phyloP scores from a whole-genome alignment of 2,888 invertebrate species.

The Saturnia japonica region DNA sequence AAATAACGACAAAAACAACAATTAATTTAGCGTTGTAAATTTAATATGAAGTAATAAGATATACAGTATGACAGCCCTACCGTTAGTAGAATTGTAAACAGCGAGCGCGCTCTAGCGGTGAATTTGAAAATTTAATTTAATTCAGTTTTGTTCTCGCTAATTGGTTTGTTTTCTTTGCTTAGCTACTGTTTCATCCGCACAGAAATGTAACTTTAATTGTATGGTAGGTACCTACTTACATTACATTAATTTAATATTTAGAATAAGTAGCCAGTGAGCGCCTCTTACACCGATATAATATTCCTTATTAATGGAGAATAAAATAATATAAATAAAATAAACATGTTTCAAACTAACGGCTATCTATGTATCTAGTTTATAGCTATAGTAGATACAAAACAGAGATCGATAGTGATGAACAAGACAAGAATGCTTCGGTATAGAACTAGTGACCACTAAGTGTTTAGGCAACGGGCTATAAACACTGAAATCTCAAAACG shows the following conservation, averaged over 20 bases:
- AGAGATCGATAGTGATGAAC: too few species aligned
- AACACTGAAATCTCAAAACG: too few species aligned
- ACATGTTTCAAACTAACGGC: too few species aligned
- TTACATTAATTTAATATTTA: not conserved
- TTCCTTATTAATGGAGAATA: too few species aligned
- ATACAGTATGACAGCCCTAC: slow-evolving; percentile 47
- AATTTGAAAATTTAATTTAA: slow-evolving; percentile 80
- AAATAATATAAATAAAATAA: too few species aligned
- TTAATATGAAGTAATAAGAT: not conserved
- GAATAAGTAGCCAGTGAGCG: not conserved
- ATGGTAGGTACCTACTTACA: not conserved
- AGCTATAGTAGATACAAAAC: too few species aligned
- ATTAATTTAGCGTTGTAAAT: not conserved
- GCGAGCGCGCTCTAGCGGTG: slow-evolving; percentile 44
- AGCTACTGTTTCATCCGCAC: slow-evolving; percentile 47
- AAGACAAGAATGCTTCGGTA: too few species aligned
- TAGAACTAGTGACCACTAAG: too few species aligned
- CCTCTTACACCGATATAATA: not conserved
- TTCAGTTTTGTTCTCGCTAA: slow-evolving; percentile 74
- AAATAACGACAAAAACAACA: not conserved
- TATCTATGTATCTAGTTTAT: too few species aligned
- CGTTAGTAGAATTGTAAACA: slow-evolving; percentile 41
- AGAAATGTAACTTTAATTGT: not conserved
- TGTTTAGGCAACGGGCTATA: too few species aligned
- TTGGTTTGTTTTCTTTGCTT: slow-evolving; percentile 77